Evolutionary conservation across 2,113 vertebrate species (phyloP).

Genomic region (Marmota flaviventris): DNA sequence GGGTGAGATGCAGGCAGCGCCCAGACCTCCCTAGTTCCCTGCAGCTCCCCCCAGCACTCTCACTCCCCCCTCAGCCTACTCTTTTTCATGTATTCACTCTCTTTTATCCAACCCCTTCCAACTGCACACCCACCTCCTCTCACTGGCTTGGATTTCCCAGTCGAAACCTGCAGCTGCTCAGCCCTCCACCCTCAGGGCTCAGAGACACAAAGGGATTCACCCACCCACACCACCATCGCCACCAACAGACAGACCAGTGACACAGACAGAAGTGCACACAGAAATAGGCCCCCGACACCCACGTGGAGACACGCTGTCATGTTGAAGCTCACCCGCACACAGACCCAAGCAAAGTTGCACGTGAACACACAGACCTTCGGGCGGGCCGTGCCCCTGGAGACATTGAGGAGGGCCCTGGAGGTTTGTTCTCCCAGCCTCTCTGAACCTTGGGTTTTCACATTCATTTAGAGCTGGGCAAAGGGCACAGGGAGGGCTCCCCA

Average conservation of each 20-base stretch:
- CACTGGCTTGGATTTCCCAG: slow-evolving; percentile 76
- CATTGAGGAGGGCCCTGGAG: not conserved
- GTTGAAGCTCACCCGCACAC: not conserved
- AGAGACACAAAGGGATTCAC: slow-evolving; percentile 78
- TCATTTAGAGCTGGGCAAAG: not conserved
- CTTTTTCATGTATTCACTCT: not conserved
- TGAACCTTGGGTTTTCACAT: not conserved
- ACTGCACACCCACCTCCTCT: slow-evolving; percentile 73
- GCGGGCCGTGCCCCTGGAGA: not conserved
- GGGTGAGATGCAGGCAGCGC: not conserved
- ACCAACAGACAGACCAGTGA: slow-evolving; percentile 64
- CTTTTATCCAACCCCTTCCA: slow-evolving; percentile 45
- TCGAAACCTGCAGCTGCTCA: slow-evolving; percentile 81
- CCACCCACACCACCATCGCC: slow-evolving; percentile 69
- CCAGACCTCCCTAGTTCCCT: not conserved
- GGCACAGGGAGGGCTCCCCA: not conserved
- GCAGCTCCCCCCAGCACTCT: not conserved
- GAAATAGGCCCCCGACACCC: slow-evolving; percentile 72
- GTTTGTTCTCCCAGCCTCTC: not conserved
- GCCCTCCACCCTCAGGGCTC: slow-evolving; percentile 72
- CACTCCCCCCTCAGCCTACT: not conserved
- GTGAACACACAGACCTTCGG: not conserved
- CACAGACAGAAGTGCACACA: slow-evolving; percentile 65
- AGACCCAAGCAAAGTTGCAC: not conserved
- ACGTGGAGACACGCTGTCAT: not conserved